Percentiles rank a stretch among this genome's conserved stretches.
These are phyloP conservation scores for Hemibagrus guttatus DNA, from an alignment of 2,797 vertebrate genomes.

Conservation along the genomic window DNA sequence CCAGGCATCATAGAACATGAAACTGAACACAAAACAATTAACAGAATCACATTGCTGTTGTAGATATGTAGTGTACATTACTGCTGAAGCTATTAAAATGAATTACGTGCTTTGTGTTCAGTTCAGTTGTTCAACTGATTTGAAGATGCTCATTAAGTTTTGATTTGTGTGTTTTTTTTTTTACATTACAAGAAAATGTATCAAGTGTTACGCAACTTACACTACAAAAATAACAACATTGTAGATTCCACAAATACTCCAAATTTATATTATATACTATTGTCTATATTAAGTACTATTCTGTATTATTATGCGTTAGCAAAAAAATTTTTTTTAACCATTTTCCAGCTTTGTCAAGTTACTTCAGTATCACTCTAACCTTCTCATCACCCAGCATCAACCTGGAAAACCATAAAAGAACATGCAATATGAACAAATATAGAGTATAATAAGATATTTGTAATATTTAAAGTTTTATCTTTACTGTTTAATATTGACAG, in stretches of 20 bases:
- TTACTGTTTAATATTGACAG: background rate
- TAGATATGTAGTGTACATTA: background rate
- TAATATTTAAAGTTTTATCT: background rate
- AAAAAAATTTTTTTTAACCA: too few relatives aligned
- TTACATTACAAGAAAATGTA: background rate
- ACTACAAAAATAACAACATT: background rate
- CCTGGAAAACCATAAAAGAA: slow-evolving; percentile 54
- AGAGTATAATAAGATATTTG: background rate
- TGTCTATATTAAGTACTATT: background rate
- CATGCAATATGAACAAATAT: background rate
- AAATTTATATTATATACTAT: background rate
- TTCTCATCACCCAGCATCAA: slow-evolving; percentile 69
- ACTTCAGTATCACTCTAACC: slow-evolving; percentile 65
- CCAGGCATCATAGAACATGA: background rate
- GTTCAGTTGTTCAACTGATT: background rate
- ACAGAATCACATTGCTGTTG: background rate
- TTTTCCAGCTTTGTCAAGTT: too few relatives aligned
- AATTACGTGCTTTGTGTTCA: background rate
- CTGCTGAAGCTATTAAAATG: background rate
- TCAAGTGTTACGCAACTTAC: background rate
- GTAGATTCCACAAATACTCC: background rate
- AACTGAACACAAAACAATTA: background rate
- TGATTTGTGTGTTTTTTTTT: background rate
- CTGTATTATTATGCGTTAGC: too few relatives aligned
- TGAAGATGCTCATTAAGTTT: background rate